Conservation (phyloP, 2,888 invertebrate genomes). For the Fragum whitleyi region DNA sequence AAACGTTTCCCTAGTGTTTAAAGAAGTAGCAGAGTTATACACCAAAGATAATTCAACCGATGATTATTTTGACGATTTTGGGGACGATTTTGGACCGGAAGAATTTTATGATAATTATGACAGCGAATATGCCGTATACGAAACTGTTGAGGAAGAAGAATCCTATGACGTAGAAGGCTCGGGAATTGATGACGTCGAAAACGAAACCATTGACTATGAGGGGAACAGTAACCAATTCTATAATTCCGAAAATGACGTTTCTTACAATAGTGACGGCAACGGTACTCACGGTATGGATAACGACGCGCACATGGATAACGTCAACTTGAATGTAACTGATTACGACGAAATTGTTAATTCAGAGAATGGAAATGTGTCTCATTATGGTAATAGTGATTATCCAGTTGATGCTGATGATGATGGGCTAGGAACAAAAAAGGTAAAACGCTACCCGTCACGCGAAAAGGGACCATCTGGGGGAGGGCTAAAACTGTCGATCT, state of each 20-base stretch:
- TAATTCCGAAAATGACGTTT: neutral
- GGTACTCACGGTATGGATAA: no score
- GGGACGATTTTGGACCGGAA: neutral
- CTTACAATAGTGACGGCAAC: neutral
- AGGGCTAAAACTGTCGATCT: no score
- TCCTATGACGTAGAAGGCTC: neutral
- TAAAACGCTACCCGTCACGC: no score
- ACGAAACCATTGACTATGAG: neutral
- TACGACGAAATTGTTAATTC: no score
- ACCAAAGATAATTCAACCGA: neutral
- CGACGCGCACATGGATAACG: neutral
- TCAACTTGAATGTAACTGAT: no score
- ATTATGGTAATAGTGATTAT: no score
- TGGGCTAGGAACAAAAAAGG: no score
- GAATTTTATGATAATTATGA: conserved; percentile 7
- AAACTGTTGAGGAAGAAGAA: neutral
- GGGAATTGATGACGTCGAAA: neutral
- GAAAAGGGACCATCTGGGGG: no score
- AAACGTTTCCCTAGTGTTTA: neutral
- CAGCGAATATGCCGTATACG: neutral
- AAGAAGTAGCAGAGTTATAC: neutral
- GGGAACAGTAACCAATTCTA: neutral
- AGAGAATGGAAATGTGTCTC: no score
- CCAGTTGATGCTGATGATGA: no score
- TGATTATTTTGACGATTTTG: neutral